Conservation (phyloP, 2,797 vertebrate species). For the Muscicapa comitata region DNA sequence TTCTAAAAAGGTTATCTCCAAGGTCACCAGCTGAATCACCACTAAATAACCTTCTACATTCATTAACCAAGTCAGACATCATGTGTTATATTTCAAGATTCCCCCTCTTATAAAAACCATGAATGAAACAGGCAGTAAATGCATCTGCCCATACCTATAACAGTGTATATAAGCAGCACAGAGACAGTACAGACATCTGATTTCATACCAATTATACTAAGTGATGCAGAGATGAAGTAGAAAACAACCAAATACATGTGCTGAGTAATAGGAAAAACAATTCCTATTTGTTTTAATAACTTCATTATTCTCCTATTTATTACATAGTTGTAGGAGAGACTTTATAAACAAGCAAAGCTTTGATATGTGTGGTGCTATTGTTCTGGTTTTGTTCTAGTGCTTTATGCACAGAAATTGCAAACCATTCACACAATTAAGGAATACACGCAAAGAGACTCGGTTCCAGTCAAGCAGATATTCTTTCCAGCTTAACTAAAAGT, state of each 20-base stretch:
- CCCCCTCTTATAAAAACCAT: background rate
- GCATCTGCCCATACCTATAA: background rate
- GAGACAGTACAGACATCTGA: background rate
- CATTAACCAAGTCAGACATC: background rate
- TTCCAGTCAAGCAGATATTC: background rate
- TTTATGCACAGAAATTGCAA: background rate
- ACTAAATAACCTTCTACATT: background rate
- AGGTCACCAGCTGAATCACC: background rate
- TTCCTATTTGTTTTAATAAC: background rate
- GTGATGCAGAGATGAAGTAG: background rate
- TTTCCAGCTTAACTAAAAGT: background rate
- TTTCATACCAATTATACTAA: background rate
- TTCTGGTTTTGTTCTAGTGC: background rate
- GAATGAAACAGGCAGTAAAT: background rate
- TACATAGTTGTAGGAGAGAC: background rate
- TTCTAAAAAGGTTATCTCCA: background rate
- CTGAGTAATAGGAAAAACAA: background rate
- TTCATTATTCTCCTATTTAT: background rate
- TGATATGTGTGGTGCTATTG: background rate
- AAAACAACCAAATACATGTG: background rate
- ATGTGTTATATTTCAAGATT: background rate
- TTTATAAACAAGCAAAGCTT: background rate
- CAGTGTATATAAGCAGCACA: background rate
- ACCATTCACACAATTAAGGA: background rate
- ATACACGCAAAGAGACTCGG: accelerated